Base-by-base conservation (phyloP, 2,113 vertebrate species). In the Callipepla californica region DNA sequence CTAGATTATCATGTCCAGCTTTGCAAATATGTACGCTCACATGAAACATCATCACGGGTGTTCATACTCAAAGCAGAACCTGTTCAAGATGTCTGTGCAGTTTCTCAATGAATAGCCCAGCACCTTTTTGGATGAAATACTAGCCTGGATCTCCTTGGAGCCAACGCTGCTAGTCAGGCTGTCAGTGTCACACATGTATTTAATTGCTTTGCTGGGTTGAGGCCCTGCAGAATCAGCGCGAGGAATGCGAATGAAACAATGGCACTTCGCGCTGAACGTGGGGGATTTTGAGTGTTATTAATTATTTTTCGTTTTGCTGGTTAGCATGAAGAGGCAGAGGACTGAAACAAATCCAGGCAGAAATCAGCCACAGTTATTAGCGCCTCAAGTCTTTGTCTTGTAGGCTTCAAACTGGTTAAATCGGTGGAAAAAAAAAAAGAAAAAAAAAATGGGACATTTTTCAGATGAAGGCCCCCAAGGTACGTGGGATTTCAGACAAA, bases 291-390 rank as follows among this genome's bases (percentile, higher is more conserved):
- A 94, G 57, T 94, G 92, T 85, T 93, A 91, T 74, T 94, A 77
- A 90, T 95, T 94, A 95, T 73, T 89, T 89, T 80, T 89, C 59
- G 1, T 89, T 93, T 89, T 89, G 75, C 79, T 94, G 89, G 48
- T 93, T 89, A 73, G 59, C 67, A 44, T 77, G 72, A 77, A 87
- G 62, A 93, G 84, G 94, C 81, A 87, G 72, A 80, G 63, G 47
- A 75, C 72, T 95, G 89, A 96, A 96, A 93, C 53, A 57, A 79
- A 87, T 92, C 92, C 91, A 96, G 84, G 85, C 91, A 96, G 72
- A 89, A 92, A 96, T 92, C 84, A 95, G 75, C 80, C 59, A 77
- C 78, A 92, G 78, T 91, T 95, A 94, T 92, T 93, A 95, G 84
- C 67, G 70, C 82, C 89, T 95, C 89, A 76, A 93, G 87, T 62